phyloP scores from a whole-genome alignment of 2,797 vertebrate species.

The Siniperca undulata region DNA sequence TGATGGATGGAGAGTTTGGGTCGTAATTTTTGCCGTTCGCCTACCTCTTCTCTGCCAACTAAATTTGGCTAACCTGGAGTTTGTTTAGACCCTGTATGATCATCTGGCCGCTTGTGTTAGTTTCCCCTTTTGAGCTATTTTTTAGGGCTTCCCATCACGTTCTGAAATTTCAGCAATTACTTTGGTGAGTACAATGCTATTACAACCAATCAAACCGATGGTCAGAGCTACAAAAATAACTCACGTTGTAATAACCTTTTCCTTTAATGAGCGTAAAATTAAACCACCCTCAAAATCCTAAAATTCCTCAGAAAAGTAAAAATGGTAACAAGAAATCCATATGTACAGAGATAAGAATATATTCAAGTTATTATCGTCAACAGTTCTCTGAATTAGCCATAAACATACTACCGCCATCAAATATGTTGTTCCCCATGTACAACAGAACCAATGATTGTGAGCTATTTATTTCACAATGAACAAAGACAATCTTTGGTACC shows the following conservation, averaged over 20 bases:
- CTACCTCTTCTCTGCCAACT: not conserved
- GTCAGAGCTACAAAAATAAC: not conserved
- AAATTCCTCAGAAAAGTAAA: not conserved
- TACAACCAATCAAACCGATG: not conserved
- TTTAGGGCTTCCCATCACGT: not conserved
- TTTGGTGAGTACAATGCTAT: not conserved
- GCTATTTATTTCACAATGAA: conserved; percentile 1
- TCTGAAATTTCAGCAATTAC: not conserved
- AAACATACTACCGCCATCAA: not conserved
- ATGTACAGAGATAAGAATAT: not conserved
- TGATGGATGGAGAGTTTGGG: not conserved
- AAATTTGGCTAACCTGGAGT: not conserved
- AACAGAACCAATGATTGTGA: not conserved
- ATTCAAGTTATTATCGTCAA: not conserved
- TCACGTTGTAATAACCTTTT: not conserved
- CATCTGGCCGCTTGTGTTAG: not conserved
- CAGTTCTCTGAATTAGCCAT: not conserved
- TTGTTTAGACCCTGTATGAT: not conserved
- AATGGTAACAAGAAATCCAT: not conserved
- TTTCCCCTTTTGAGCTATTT: not conserved
- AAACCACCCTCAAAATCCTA: not conserved
- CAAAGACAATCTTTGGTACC: not conserved
- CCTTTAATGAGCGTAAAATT: not conserved
- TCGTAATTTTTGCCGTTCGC: too few relatives aligned
- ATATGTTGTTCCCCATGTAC: not conserved